These are phyloP conservation scores for Oedothorax gibbosus DNA, from an alignment of 1,140 invertebrate genomes.

Conservation along the genomic window DNA sequence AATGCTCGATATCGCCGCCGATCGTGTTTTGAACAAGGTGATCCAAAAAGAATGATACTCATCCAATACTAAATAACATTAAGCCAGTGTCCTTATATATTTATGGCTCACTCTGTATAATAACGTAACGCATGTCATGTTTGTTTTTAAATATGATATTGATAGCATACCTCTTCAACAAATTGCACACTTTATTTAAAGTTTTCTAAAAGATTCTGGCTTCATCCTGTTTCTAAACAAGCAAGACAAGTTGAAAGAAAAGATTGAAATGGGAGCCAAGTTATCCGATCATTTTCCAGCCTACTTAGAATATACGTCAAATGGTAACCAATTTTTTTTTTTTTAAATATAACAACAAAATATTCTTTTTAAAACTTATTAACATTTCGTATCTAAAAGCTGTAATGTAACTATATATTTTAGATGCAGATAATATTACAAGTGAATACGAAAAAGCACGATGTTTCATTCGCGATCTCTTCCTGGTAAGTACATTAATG, in stretches of 20 bases:
- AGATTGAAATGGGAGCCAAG: conserved; percentile 76
- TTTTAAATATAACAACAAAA: neutral
- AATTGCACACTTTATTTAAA: conserved; percentile 63
- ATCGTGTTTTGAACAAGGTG: no score
- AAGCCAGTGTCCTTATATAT: no score
- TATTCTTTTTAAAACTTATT: neutral
- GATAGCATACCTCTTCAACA: no score
- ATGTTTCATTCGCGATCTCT: conserved; percentile 77
- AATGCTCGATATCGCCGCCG: no score
- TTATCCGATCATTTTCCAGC: conserved; percentile 77
- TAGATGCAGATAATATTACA: conserved; percentile 66
- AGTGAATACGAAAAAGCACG: conserved; percentile 77
- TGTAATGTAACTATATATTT: conserved; percentile 66
- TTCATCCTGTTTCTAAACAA: conserved; percentile 86
- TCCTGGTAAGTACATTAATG: conserved; percentile 70
- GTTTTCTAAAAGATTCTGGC: conserved; percentile 79
- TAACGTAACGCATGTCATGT: no score
- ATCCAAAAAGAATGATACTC: no score
- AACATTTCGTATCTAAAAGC: neutral
- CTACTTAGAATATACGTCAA: conserved; percentile 71
- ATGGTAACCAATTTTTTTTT: conserved; percentile 62
- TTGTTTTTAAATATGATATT: no score
- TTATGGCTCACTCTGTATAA: no score
- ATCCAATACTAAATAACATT: no score
- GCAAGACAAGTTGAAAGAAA: conserved; percentile 80